Percentiles rank a stretch among this genome's conserved stretches.
These are phyloP conservation scores for Branchellion lobata DNA, from an alignment of 2,888 invertebrate species.

Conservation along the genomic window DNA sequence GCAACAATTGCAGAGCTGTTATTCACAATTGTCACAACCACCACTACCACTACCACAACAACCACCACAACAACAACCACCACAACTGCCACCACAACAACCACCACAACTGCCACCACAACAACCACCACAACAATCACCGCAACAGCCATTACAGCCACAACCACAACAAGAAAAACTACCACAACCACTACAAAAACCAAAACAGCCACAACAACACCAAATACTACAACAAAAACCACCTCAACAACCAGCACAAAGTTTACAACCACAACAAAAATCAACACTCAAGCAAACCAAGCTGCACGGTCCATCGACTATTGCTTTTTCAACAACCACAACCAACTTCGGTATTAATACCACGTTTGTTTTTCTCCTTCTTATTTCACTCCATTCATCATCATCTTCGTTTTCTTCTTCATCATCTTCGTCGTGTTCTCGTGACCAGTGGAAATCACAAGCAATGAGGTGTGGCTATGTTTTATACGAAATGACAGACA, in stretches of 20 bases:
- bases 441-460: background rate
- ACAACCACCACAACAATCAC: background rate
- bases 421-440: background rate
- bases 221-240: too few species aligned
- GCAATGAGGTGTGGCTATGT: background rate
- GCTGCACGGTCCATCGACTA: too few species aligned
- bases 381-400: background rate
- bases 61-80: background rate
- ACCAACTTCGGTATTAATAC: too few species aligned
- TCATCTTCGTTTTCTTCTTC: background rate
- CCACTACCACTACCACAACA: background rate
- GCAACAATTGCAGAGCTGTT: too few species aligned
- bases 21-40: background rate
- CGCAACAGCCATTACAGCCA: background rate
- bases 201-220: too few species aligned
- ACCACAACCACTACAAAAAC: too few species aligned
- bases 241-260: too few species aligned
- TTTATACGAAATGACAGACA: conserved; percentile 5
- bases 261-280: too few species aligned
- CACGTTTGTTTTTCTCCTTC: background rate
- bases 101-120: background rate
- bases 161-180: too few species aligned
- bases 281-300: too few species aligned
- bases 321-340: too few species aligned
- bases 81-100: background rate